Conservation (phyloP, 2,113 vertebrate species). For the Amphilophus citrinellus region DNA sequence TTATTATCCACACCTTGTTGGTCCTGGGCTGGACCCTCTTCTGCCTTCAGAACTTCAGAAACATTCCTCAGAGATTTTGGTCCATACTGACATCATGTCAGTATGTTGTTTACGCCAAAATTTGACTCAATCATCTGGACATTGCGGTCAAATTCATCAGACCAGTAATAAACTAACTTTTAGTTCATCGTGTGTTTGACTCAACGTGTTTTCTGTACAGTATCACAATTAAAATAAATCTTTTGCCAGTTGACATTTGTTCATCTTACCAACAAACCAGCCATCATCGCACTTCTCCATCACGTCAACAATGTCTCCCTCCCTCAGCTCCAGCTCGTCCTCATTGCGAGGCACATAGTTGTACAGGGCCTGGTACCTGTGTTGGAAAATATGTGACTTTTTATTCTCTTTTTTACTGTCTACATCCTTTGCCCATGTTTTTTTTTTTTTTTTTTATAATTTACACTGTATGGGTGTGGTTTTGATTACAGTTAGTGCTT, state of each 20-base stretch:
- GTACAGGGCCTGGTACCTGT: constrained; percentile 96
- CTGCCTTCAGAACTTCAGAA: not conserved
- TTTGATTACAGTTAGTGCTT: not conserved
- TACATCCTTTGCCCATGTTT: not conserved
- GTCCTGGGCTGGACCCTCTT: not conserved
- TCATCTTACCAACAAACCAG: constrained; percentile 94
- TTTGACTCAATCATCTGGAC: not conserved
- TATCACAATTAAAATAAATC: not conserved
- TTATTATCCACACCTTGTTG: not conserved
- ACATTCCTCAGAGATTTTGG: no score
- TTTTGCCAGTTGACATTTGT: not conserved
- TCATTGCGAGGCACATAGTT: constrained; percentile 97
- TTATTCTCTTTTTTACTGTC: not conserved
- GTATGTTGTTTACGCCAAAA: no score
- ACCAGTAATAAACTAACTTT: not conserved
- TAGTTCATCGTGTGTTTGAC: not conserved
- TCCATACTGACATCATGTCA: not conserved
- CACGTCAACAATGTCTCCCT: constrained; percentile 95
- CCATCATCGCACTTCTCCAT: constrained; percentile 99
- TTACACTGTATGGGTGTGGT: not conserved
- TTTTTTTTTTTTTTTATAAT: not conserved
- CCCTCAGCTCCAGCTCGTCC: constrained; percentile 97
- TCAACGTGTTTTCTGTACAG: not conserved
- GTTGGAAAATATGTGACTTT: constrained; percentile 8
- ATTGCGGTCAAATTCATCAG: not conserved